Conservation (phyloP, 2,888 invertebrate genomes). For the Pseudococcus jackbeardsleyi region DNA sequence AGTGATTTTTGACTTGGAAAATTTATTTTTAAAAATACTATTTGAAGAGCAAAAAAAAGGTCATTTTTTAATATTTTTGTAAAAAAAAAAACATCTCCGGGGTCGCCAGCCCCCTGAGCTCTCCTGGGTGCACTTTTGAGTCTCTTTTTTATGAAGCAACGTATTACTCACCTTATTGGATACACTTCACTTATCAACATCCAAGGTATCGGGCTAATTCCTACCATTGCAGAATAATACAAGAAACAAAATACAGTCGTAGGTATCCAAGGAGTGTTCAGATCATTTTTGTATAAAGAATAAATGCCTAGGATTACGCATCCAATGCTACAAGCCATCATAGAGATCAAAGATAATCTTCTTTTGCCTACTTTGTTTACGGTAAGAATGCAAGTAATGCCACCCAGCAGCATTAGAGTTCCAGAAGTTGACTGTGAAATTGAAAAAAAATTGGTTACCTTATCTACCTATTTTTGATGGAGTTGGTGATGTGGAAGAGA, state of each 20-base stretch:
- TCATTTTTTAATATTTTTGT: neutral
- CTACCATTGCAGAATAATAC: constrained; percentile 70
- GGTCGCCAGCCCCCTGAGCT: no score
- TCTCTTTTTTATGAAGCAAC: no score
- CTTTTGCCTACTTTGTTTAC: constrained; percentile 69
- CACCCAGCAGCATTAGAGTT: constrained; percentile 67
- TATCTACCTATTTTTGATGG: no score
- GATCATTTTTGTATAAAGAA: neutral
- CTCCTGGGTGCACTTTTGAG: no score
- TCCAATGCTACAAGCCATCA: constrained; percentile 71
- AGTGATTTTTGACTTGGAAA: no score
- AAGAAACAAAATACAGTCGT: constrained; percentile 71
- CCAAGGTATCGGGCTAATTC: constrained; percentile 73
- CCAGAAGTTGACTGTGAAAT: constrained; percentile 67
- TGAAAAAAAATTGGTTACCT: no score
- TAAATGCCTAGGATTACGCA: constrained; percentile 72
- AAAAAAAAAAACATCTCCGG: neutral
- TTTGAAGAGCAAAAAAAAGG: no score
- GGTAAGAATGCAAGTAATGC: constrained; percentile 67
- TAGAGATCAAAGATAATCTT: constrained; percentile 71
- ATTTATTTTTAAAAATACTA: no score
- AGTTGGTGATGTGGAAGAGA: no score
- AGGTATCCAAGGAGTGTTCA: constrained; percentile 68
- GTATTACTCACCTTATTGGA: constrained; percentile 72
- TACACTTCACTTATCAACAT: constrained; percentile 75